A percentile compares a stretch with the other conserved stretches of the same genome.
Evolutionary conservation across 2,888 invertebrate species (phyloP).

Genomic region (Ophioninae sp.): DNA sequence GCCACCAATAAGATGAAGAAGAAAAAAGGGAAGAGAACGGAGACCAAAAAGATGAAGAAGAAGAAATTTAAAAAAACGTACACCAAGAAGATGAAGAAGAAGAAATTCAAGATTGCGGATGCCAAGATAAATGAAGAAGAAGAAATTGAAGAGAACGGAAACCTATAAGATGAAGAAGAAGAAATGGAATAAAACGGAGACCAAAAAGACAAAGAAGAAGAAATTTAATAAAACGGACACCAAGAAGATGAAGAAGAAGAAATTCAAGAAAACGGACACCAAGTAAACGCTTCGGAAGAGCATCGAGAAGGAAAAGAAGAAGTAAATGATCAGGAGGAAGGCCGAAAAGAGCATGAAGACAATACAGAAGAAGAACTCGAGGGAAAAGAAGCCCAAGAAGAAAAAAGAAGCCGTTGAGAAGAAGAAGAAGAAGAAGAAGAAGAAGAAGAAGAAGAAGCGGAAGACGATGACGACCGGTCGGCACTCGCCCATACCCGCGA

Average conservation of each 20-base stretch:
- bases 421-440: constrained; percentile 36
- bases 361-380: constrained; percentile 46
- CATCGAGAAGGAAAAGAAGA: constrained; percentile 50
- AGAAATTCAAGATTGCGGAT: too few relatives aligned
- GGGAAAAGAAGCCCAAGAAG: constrained; percentile 34
- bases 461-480: constrained; percentile 55
- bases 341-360: constrained; percentile 17
- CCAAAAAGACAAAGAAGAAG: constrained; percentile 5
- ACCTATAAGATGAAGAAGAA: not conserved
- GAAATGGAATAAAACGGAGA: constrained; percentile 20
- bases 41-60: too few relatives aligned
- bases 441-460: constrained; percentile 36
- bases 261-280: constrained; percentile 18
- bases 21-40: too few relatives aligned
- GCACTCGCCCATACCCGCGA: constrained; percentile 43
- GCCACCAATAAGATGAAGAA: too few relatives aligned
- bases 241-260: constrained; percentile 28
- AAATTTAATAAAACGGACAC: not conserved
- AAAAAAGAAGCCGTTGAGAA: constrained; percentile 17
- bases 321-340: constrained; percentile 8
- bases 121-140: too few relatives aligned
- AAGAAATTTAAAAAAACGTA: too few relatives aligned
- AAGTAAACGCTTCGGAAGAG: constrained; percentile 21
- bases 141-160: too few relatives aligned
- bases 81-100: too few relatives aligned